Percentiles rank a stretch among this genome's conserved stretches.
These are phyloP conservation scores for Calycopis cecrops DNA, from an alignment of 1,140 invertebrate species.

Conservation along the genomic window DNA sequence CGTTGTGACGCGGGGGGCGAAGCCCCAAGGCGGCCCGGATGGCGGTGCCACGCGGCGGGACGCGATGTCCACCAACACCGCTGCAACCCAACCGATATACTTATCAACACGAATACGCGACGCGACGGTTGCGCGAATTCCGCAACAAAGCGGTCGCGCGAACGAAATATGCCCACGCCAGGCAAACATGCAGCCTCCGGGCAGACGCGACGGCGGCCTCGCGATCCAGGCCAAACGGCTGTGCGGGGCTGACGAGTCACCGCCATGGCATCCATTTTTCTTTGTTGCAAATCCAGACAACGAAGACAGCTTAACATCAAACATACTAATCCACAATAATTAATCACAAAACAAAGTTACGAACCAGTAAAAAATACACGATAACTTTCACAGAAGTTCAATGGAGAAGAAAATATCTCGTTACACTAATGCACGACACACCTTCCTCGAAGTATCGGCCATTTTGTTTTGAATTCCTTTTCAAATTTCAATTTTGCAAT, in stretches of 20 bases:
- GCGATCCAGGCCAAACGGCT: conserved; percentile 47
- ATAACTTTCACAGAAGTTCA: conserved; percentile 68
- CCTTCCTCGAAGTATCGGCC: conserved; percentile 64
- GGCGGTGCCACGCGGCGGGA: conserved; percentile 56
- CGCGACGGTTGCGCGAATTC: conserved; percentile 46
- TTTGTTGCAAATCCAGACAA: conserved; percentile 31
- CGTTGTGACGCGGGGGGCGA: conserved; percentile 62
- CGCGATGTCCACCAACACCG: conserved; percentile 56
- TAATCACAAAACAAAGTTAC: conserved; percentile 72
- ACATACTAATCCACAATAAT: conserved; percentile 68
- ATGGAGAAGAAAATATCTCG: conserved; percentile 50
- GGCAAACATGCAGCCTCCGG: conserved; percentile 62
- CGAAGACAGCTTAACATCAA: conserved; percentile 55
- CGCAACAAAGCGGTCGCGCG: conserved; percentile 41
- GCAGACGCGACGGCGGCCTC: conserved; percentile 58
- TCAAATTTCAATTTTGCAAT: no score
- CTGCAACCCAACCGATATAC: conserved; percentile 68
- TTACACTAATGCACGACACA: conserved; percentile 59
- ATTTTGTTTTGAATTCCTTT: conserved; percentile 59
- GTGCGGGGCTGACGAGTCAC: conserved; percentile 33
- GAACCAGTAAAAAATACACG: conserved; percentile 70
- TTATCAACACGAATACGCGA: conserved; percentile 59
- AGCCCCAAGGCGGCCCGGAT: conserved; percentile 49
- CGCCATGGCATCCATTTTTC: conserved; percentile 35
- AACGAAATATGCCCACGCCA: conserved; percentile 51